Percentiles rank a stretch among this genome's conserved stretches.
Evolutionary conservation across 2,113 vertebrate species (phyloP).

Genomic region (Paradoxurus hermaphroditus): DNA sequence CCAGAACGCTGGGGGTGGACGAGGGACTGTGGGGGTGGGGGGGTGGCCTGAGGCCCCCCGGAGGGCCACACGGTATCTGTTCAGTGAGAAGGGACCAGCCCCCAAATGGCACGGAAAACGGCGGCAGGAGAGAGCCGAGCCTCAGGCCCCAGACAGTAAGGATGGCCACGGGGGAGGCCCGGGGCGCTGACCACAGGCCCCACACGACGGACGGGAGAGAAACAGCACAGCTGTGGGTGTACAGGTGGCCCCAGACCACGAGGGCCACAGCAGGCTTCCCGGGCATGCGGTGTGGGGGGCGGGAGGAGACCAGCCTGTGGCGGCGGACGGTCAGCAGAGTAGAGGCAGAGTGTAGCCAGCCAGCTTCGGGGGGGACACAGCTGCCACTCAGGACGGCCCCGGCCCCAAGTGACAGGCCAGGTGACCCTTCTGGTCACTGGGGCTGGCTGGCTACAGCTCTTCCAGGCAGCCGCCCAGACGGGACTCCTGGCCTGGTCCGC

Average conservation of each 20-base stretch:
- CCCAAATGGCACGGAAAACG: too few species aligned
- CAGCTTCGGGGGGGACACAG: accelerated
- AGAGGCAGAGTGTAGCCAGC: background rate
- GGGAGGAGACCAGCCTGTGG: background rate
- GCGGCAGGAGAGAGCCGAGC: background rate
- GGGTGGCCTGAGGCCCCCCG: too few species aligned
- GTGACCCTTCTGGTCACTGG: background rate
- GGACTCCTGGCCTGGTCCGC: background rate
- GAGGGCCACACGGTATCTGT: accelerated
- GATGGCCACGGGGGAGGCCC: background rate
- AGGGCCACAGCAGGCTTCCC: background rate
- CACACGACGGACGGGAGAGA: accelerated
- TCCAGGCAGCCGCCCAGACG: background rate
- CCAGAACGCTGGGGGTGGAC: background rate
- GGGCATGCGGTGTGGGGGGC: accelerated
- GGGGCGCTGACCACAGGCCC: background rate
- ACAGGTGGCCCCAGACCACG: background rate
- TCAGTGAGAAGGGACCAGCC: background rate
- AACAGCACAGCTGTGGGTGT: background rate
- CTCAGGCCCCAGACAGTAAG: background rate
- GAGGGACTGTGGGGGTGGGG: background rate
- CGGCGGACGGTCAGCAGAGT: accelerated
- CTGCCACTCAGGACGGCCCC: background rate
- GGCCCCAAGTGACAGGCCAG: background rate
- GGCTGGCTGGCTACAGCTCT: background rate